phyloP scores from a whole-genome alignment of 1,140 invertebrate genomes.

The Paracyclopina nana region DNA sequence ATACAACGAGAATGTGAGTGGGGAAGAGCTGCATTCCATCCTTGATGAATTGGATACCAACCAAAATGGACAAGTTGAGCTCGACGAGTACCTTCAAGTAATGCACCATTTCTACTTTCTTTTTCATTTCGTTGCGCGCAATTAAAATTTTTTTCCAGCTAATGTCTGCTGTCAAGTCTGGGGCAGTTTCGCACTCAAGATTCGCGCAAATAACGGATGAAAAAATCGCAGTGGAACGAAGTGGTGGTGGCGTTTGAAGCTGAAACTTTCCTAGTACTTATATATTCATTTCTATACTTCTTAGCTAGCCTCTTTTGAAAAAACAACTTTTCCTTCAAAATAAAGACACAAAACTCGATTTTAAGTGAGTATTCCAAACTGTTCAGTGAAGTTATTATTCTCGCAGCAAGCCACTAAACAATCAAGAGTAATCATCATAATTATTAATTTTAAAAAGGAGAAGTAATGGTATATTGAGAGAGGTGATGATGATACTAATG shows the following conservation, averaged over 20 bases:
- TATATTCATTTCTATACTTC: too few relatives aligned
- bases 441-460: too few relatives aligned
- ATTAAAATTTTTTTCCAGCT: constrained; percentile 13
- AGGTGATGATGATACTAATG: too few relatives aligned
- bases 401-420: too few relatives aligned
- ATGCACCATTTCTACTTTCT: constrained; percentile 14
- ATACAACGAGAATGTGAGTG: constrained; percentile 80
- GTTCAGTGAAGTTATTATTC: too few relatives aligned
- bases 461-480: too few relatives aligned
- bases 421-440: too few relatives aligned
- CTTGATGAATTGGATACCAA: constrained; percentile 94
- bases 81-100: constrained; percentile 97
- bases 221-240: constrained; percentile 13
- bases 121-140: neutral
- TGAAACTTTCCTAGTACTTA: neutral
- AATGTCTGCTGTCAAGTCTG: constrained; percentile 32
- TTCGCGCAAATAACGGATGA: constrained; percentile 70
- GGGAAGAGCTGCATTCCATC: constrained; percentile 91
- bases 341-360: too few relatives aligned
- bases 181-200: constrained; percentile 65
- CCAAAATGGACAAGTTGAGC: constrained; percentile 96
- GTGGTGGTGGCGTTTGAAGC: constrained; percentile 30
- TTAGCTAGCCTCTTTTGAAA: too few relatives aligned
- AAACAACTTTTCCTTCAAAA: too few relatives aligned
- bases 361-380: too few relatives aligned